Conservation (phyloP, 1,140 invertebrate species). For the Homalodisca vitripennis region DNA sequence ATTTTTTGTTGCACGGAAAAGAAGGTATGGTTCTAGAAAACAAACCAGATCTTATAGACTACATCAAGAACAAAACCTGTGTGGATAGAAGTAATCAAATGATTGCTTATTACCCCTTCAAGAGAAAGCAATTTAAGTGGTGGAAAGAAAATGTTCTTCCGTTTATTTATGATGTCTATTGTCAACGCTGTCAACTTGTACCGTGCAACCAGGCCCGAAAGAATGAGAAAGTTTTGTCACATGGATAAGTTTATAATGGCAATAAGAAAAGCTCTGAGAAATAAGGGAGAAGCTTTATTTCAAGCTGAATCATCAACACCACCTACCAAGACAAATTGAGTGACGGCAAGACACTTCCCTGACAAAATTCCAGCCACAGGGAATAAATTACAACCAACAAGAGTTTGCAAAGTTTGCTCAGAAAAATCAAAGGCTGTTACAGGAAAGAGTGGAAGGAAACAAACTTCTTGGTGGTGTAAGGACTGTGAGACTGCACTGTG, state of each 20-base stretch:
- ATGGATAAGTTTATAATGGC: too few species aligned
- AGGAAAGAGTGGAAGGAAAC: slow-evolving; percentile 25
- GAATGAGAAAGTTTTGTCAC: background rate
- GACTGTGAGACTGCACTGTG: too few species aligned
- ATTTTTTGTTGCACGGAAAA: background rate
- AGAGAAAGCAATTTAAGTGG: slow-evolving; percentile 26
- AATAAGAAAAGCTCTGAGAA: slow-evolving; percentile 3
- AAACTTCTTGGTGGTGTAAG: slow-evolving; percentile 28
- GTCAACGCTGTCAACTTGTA: slow-evolving; percentile 12
- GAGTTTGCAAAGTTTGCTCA: too few species aligned
- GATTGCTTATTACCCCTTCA: slow-evolving; percentile 17
- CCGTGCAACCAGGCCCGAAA: background rate
- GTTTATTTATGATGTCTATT: slow-evolving; percentile 19
- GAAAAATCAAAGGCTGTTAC: too few species aligned
- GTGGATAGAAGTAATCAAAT: slow-evolving; percentile 15
- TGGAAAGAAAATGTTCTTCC: slow-evolving; percentile 29
- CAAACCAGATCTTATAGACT: slow-evolving; percentile 21
- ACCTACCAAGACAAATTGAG: background rate
- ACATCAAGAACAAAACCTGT: slow-evolving; percentile 24
- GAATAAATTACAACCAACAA: too few species aligned
- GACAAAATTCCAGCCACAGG: slow-evolving; percentile 15
- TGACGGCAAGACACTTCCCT: background rate
- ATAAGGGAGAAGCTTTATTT: background rate
- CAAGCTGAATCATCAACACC: too few species aligned
- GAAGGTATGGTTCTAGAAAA: background rate